Conservation (phyloP, 1,140 invertebrate genomes). For the Aradophagus sp. region DNA sequence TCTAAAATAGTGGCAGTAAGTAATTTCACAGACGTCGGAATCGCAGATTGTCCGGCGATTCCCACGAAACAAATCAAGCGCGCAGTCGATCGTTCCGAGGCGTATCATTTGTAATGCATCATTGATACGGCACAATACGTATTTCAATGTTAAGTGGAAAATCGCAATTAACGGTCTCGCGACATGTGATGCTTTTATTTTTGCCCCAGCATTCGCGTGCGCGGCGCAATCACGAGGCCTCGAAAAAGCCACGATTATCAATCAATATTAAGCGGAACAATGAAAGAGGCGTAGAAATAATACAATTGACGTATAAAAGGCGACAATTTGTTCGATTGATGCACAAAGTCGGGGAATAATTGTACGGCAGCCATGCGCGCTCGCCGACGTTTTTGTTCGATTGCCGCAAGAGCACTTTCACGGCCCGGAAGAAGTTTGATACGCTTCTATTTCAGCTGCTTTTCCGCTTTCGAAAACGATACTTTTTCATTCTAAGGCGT, state of each 20-base stretch:
- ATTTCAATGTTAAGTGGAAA: slow-evolving; percentile 8
- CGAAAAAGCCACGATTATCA: slow-evolving; percentile 9
- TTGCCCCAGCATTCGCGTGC: slow-evolving; percentile 6
- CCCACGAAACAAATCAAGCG: slow-evolving; percentile 12
- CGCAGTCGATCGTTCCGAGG: neutral
- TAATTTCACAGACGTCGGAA: no score
- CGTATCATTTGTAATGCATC: slow-evolving; percentile 7
- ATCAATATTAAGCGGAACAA: slow-evolving; percentile 17
- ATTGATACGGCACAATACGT: neutral
- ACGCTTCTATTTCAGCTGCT: slow-evolving; percentile 4
- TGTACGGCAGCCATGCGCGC: slow-evolving; percentile 13
- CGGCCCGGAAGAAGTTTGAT: slow-evolving; percentile 12
- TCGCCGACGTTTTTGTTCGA: slow-evolving; percentile 30
- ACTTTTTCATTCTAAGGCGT: neutral
- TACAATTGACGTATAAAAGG: slow-evolving; percentile 14
- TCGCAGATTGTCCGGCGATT: no score
- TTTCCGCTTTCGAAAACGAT: neutral
- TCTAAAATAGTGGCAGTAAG: no score
- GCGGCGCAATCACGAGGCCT: slow-evolving; percentile 3
- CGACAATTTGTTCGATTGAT: slow-evolving; percentile 18
- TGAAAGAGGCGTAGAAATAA: slow-evolving; percentile 9
- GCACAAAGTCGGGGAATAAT: slow-evolving; percentile 13
- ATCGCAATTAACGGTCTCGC: slow-evolving; percentile 8
- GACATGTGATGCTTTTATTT: slow-evolving; percentile 12
- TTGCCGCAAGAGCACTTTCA: slow-evolving; percentile 32